phyloP scores from a whole-genome alignment of 2,888 invertebrate species.

The Polydesmus complanatus region DNA sequence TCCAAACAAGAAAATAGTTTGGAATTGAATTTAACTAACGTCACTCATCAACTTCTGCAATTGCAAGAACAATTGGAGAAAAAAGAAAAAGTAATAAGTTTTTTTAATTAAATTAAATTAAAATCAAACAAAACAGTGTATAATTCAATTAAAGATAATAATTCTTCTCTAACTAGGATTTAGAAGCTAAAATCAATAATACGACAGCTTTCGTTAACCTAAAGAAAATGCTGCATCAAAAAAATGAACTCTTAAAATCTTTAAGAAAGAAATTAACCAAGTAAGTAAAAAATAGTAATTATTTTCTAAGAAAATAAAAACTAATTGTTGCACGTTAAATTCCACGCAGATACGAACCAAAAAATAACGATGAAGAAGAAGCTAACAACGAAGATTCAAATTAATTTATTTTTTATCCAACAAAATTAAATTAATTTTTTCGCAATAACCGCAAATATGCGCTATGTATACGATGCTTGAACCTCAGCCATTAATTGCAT shows the following conservation, averaged over 20 bases:
- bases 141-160: neutral
- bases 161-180: slow-evolving; percentile 31
- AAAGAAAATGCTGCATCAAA: slow-evolving; percentile 42
- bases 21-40: slow-evolving; percentile 30
- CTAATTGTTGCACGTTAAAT: no score
- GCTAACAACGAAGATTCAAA: neutral
- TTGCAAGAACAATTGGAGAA: slow-evolving; percentile 39
- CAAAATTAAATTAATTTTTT: no score
- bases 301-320: no score
- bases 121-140: slow-evolving; percentile 1
- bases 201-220: slow-evolving; percentile 43
- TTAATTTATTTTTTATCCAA: no score
- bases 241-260: slow-evolving; percentile 41
- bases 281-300: slow-evolving; percentile 23
- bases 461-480: no score
- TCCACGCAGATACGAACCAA: neutral
- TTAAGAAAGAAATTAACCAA: slow-evolving; percentile 33
- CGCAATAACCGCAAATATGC: no score
- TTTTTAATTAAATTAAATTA: no score
- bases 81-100: slow-evolving; percentile 35
- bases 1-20: slow-evolving; percentile 22
- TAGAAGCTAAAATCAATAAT: slow-evolving; percentile 43
- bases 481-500: no score
- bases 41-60: slow-evolving; percentile 34
- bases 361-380: neutral